Conservation (phyloP, 2,797 vertebrate genomes). For the Odontamblyopus lacepedii region DNA sequence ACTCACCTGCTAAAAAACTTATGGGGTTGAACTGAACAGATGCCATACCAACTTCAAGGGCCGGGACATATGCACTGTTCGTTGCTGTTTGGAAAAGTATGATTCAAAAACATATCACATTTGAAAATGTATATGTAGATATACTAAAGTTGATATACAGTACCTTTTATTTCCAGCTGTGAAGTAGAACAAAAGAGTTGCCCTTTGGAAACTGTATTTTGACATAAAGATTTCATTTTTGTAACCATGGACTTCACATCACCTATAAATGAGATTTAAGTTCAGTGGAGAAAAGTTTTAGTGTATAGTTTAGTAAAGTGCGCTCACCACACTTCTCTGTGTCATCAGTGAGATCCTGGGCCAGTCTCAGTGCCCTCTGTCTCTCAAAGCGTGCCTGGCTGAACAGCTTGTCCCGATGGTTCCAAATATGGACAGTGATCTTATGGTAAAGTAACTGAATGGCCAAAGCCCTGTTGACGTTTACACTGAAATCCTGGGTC, state of each 20-base stretch:
- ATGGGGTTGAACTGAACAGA: conserved; percentile 62
- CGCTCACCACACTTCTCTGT: not conserved
- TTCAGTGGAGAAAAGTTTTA: not conserved
- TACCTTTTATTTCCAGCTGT: not conserved
- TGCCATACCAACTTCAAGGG: conserved; percentile 29
- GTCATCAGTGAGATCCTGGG: conserved; percentile 35
- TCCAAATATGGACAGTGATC: conserved; percentile 79
- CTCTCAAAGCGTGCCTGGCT: conserved; percentile 65
- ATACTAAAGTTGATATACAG: not conserved
- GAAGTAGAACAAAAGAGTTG: not conserved
- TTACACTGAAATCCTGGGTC: conserved; percentile 71
- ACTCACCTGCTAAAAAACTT: conserved; percentile 79
- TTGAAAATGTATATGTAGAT: not conserved
- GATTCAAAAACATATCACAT: not conserved
- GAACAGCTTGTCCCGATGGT: conserved; percentile 74
- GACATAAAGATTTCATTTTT: conserved; percentile 53
- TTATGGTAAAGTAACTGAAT: conserved; percentile 78
- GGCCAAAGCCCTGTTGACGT: conserved; percentile 75
- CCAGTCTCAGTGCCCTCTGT: conserved; percentile 43
- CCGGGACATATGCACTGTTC: not conserved
- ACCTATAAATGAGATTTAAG: conserved; percentile 45
- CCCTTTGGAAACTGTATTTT: conserved; percentile 26
- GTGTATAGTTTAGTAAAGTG: not conserved
- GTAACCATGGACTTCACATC: conserved; percentile 62
- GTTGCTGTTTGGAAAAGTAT: conserved; percentile 15